Base-by-base conservation (phyloP, 2,888 invertebrate species). In the Neoscelio sp. region DNA sequence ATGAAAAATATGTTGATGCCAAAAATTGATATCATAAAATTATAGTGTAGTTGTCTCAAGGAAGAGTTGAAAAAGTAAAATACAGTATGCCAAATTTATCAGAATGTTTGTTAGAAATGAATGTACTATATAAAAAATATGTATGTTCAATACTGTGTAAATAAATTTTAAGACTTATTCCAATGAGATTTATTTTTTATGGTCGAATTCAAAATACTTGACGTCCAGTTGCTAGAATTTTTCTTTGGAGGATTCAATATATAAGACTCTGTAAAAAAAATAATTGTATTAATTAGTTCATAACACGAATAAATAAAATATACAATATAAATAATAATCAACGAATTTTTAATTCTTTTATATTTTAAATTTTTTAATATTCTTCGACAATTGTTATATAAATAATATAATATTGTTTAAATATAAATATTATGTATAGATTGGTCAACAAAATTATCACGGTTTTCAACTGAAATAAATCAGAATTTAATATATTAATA, bases 201-300 rank as follows among this genome's bases (percentile, higher is more conserved):
- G 8, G 28, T 2, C n/a, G 28, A 2, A 8, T 28, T 28, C 6
- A 28, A 7, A 28, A 28, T 28, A 28, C 4, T 28, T 28, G n/a
- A 28, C 28, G 92, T 92, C 93, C 94, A 94, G 80, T 91, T 91
- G n/a, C 92, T 86, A 15, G 92, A 90, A 84, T 90, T 91, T 60
- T 93, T 88, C 28, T 92, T 91, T 17, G 94, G 95, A 62, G 94
- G 92, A 87, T 92, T 92, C 83, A 93, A 91, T 80, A 94, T 89
- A 78, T 93, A 91, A 7, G 93, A 92, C 85, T 93, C 94, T 94
- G 91, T 81, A 93, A 92, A 81, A 7, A 40, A 13, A 17, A 33
- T 33, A 86, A 33, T 28, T 13, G 5, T 12, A 13, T 18, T 12
- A 4, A 48, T 40, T 2, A 15, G 4, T 13, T 13, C 6, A 3